Evolutionary conservation across 92 coral and sea anemone genomes (phyloP).

Genomic region (Paragorgia papillata): DNA sequence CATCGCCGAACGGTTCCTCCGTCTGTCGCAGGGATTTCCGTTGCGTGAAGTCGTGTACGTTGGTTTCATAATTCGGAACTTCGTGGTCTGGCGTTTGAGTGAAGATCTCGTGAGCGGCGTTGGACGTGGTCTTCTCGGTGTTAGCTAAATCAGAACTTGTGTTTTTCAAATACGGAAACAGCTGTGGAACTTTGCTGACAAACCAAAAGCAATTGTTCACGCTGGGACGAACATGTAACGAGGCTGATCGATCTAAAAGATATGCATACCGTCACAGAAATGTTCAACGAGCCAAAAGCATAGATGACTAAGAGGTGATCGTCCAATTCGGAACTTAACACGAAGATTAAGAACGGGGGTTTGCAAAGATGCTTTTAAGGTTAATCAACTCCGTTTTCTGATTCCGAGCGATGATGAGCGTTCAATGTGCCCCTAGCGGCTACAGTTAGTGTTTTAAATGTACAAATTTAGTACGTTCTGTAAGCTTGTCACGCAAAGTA

Average conservation of each 20-base stretch:
- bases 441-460: no score
- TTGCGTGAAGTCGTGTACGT: neutral
- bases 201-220: conserved; percentile 18
- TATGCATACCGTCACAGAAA: conserved; percentile 7
- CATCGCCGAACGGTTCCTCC: neutral
- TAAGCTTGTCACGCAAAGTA: neutral
- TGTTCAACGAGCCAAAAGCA: neutral
- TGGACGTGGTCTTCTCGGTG: neutral
- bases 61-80: neutral
- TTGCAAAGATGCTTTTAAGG: no score
- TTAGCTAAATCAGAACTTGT: neutral
- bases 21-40: neutral
- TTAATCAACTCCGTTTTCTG: no score
- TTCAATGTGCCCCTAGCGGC: no score
- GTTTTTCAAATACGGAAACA: neutral
- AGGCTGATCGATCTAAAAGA: neutral
- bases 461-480: no score
- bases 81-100: neutral
- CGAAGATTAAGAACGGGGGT: no score
- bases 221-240: conserved; percentile 19
- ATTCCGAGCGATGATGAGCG: no score
- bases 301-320: no score
- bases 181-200: conserved; percentile 38
- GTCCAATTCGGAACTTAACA: no score
- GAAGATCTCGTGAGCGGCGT: neutral